phyloP scores from a whole-genome alignment of 2,797 vertebrate genomes.

The Myoxocephalus aenaeus region DNA sequence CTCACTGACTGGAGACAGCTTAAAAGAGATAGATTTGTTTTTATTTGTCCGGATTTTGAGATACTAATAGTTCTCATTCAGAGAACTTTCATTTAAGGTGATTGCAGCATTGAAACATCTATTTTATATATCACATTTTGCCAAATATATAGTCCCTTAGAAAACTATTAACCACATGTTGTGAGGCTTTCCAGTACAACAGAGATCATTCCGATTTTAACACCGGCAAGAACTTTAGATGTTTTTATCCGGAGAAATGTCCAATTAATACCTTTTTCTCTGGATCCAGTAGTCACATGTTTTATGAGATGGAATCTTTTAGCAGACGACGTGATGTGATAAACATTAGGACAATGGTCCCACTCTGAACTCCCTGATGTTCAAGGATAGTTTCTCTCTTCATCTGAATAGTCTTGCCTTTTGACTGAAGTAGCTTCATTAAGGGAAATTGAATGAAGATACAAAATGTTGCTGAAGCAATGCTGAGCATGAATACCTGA shows the following conservation, averaged over 20 bases:
- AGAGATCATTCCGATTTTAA: not conserved
- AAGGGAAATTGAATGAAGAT: not conserved
- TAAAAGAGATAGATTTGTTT: not conserved
- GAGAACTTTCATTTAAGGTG: not conserved
- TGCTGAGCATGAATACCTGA: conserved; percentile 3
- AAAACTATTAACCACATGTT: not conserved
- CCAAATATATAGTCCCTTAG: not conserved
- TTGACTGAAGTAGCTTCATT: not conserved
- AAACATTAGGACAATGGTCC: not conserved
- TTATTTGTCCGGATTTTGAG: not conserved
- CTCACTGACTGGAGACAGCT: no score
- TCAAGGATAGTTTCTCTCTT: not conserved
- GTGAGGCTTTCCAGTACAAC: not conserved
- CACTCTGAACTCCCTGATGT: not conserved
- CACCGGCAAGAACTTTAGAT: not conserved
- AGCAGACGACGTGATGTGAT: not conserved
- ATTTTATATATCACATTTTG: not conserved
- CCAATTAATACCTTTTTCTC: not conserved
- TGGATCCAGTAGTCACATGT: not conserved
- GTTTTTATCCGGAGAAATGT: not conserved
- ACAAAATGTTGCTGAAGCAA: not conserved
- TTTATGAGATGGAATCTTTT: not conserved
- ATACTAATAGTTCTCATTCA: not conserved
- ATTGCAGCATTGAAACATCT: not conserved
- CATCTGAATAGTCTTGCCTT: not conserved